A percentile compares a stretch with the other conserved stretches of the same genome.
phyloP scores from a whole-genome alignment of 2,888 invertebrate species.

The Acanthosepion esculentum region DNA sequence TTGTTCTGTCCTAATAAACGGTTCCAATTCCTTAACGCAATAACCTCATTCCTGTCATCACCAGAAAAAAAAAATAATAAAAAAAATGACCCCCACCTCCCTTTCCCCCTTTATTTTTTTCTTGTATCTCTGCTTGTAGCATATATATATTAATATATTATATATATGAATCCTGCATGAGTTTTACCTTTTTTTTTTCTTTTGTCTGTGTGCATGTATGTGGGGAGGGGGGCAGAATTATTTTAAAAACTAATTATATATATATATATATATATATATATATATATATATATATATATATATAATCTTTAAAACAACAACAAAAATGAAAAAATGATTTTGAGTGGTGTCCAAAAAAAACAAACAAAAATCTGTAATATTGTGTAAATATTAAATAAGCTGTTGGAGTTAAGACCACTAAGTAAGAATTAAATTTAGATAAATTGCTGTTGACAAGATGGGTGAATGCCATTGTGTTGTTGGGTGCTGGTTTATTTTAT shows the following conservation, averaged over 20 bases:
- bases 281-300: neutral
- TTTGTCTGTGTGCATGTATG: neutral
- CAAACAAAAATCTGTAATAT: neutral
- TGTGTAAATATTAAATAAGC: neutral
- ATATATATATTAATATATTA: neutral
- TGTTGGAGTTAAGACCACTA: neutral
- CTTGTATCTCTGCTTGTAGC: neutral
- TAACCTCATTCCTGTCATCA: constrained; percentile 33
- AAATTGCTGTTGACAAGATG: neutral
- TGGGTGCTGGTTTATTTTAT: neutral
- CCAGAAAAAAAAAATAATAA: neutral
- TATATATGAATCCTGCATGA: neutral
- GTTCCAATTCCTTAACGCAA: constrained; percentile 33
- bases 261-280: neutral
- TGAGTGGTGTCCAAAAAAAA: neutral
- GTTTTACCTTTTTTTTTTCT: neutral
- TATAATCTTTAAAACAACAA: neutral
- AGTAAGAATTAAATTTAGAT: constrained; percentile 6
- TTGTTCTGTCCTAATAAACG: constrained; percentile 20
- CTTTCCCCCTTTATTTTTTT: neutral
- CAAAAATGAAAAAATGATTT: neutral
- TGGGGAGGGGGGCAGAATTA: neutral
- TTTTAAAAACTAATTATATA: neutral
- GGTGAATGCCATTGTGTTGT: neutral
- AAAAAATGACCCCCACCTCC: too few relatives aligned